Base-by-base conservation (phyloP, 1,140 invertebrate species). In the Philopotamus ludificatus region DNA sequence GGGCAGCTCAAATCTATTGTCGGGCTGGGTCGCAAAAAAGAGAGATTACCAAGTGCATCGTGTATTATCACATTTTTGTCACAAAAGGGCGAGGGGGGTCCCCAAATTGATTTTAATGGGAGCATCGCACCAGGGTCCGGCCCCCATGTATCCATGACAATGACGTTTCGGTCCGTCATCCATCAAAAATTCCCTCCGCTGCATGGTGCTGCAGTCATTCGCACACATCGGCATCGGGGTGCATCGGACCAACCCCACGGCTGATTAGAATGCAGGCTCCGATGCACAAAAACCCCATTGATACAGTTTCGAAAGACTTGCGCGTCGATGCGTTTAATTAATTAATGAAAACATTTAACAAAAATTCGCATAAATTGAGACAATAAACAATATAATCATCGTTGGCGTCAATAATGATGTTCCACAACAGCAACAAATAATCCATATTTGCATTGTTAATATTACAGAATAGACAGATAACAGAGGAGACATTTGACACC, bases 51-150 rank as follows among this genome's bases (percentile, higher is more conserved):
- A 66, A 66, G 26, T 54, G 59, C 60, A 62, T 66, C 65, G 23
- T 66, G 65, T 66, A 66, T 66, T 66, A 66, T 66, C 65, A 51
- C 65, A 39, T 55, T 47, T 50, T 22, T 34, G 22, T 21, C 21
- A 54, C 47, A 66, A 66, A 60, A 28, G 59, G 12, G 8, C 21
- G 45, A 39, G 21, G n/a, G n/a, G 65, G 49, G 25, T 57, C 26
- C 50, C 34, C 58, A 62, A 66, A 66, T 61, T 61, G 57, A 66
- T 66, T 66, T 66, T 62, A 66, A 66, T 66, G 64, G 44, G 55
- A 51, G 18, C 42, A 21, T 28, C 28, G 57, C 55, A 26, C 51
- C 63, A 39, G 53, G 41, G 53, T 26, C 1, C 21, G 28, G 54
- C 54, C 54, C 54, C 54, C 54, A 57, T 57, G 23, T 45, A 49